phyloP scores from a whole-genome alignment of 2,888 invertebrate genomes.

The Cephus pygmeus region DNA sequence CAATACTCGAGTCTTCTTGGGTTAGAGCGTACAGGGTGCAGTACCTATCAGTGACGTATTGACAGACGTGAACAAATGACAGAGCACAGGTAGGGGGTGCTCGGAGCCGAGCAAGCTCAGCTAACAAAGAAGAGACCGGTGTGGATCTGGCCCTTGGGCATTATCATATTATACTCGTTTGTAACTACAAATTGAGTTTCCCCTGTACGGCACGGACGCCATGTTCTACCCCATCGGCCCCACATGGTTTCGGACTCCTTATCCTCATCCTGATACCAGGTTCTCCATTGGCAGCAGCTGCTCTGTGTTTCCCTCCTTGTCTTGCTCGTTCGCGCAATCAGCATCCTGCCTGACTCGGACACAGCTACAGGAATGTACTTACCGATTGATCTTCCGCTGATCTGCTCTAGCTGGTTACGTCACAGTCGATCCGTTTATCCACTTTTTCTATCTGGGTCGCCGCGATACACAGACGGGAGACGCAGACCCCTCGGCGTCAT shows the following conservation, averaged over 20 bases:
- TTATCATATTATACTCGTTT: conserved; percentile 65
- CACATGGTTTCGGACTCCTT: conserved; percentile 7
- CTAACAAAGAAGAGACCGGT: conserved; percentile 40
- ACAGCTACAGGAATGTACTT: neutral
- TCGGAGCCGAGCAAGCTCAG: conserved; percentile 23
- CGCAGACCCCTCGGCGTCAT: neutral
- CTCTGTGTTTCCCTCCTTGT: neutral
- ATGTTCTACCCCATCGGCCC: conserved; percentile 22
- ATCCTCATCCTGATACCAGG: neutral
- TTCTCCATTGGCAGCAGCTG: neutral
- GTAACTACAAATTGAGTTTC: conserved; percentile 65
- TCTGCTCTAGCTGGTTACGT: neutral
- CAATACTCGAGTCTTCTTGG: conserved; percentile 8
- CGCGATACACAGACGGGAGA: neutral
- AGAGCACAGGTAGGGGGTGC: conserved; percentile 49
- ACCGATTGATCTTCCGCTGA: neutral
- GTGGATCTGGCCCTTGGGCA: conserved; percentile 30
- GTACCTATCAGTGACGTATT: conserved; percentile 46
- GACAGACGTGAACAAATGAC: conserved; percentile 62
- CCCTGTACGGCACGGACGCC: conserved; percentile 53
- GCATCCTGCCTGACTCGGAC: neutral
- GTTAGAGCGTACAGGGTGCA: neutral
- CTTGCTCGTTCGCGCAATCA: neutral
- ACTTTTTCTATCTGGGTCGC: neutral
- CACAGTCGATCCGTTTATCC: neutral